Percentiles rank a stretch among this genome's conserved stretches.
Conservation (phyloP, 2,113 vertebrate genomes). For the Smithornis capensis region DNA sequence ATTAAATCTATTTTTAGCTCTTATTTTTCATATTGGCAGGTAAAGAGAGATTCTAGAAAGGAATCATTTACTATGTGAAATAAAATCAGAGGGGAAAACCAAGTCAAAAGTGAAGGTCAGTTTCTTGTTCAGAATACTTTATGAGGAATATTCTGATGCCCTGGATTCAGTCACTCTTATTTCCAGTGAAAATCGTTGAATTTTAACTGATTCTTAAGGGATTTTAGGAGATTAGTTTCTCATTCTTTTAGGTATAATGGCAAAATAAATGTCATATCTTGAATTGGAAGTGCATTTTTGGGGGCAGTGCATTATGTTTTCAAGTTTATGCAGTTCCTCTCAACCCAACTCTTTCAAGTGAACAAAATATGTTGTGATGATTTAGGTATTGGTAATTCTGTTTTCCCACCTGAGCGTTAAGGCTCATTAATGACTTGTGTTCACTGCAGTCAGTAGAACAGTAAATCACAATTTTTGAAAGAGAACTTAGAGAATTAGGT, state of each 20-base stretch:
- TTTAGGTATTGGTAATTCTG: not conserved
- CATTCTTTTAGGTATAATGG: not conserved
- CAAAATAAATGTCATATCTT: constrained; percentile 19
- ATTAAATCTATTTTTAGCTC: constrained; percentile 7
- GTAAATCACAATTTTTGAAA: not conserved
- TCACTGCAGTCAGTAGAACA: not conserved
- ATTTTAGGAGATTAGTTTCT: not conserved
- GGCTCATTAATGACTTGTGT: not conserved
- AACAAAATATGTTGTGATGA: not conserved
- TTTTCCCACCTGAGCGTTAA: not conserved
- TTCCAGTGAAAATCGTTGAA: constrained; percentile 1
- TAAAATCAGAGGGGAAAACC: not conserved
- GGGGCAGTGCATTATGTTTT: not conserved
- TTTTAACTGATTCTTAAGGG: not conserved
- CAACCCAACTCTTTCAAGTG: not conserved
- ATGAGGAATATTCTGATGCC: not conserved
- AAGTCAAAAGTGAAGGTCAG: not conserved
- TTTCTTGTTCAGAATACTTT: not conserved
- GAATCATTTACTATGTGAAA: not conserved
- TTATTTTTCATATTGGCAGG: not conserved
- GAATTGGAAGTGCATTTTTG: not conserved
- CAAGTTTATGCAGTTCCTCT: not conserved
- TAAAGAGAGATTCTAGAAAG: not conserved
- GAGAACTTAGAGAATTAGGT: not conserved
- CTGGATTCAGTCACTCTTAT: not conserved